These are phyloP conservation scores for Litoditis marina DNA, from an alignment of 2,888 invertebrate genomes.

Conservation along the genomic window DNA sequence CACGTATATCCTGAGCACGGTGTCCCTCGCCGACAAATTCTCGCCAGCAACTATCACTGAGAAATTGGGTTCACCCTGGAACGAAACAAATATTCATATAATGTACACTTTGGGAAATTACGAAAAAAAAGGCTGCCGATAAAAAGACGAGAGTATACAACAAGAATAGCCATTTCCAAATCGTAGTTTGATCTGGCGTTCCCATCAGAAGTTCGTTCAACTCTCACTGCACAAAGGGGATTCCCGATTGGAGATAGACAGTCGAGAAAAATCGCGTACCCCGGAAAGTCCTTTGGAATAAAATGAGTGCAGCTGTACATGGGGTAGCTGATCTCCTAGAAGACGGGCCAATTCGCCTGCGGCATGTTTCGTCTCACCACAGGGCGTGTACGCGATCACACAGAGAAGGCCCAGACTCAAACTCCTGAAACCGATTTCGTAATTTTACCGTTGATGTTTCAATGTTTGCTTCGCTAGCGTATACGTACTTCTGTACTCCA, in stretches of 20 bases:
- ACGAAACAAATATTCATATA: background rate
- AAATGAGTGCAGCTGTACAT: slow-evolving; percentile 25
- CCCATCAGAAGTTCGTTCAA: no score
- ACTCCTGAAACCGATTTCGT: slow-evolving; percentile 8
- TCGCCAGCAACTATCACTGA: slow-evolving; percentile 27
- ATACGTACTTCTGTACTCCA: background rate
- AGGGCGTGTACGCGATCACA: slow-evolving; percentile 36
- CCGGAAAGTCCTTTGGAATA: slow-evolving; percentile 27
- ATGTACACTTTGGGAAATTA: background rate
- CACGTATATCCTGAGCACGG: slow-evolving; percentile 21
- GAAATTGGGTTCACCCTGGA: slow-evolving; percentile 30
- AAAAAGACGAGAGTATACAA: no score
- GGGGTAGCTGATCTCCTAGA: slow-evolving; percentile 10
- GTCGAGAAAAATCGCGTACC: slow-evolving; percentile 6
- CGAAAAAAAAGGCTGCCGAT: no score
- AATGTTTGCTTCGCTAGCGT: background rate
- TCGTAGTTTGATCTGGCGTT: no score
- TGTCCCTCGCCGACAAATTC: slow-evolving; percentile 16
- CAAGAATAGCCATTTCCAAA: no score
- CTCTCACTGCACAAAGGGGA: no score
- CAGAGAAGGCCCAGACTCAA: slow-evolving; percentile 25
- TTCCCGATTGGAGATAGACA: no score
- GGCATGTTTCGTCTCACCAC: slow-evolving; percentile 27
- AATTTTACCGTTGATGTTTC: background rate
- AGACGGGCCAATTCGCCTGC: slow-evolving; percentile 19